A percentile compares a stretch with the other conserved stretches of the same genome.
Conservation (phyloP, 2,797 vertebrate genomes). For the Mormyrus proboscirostris region DNA sequence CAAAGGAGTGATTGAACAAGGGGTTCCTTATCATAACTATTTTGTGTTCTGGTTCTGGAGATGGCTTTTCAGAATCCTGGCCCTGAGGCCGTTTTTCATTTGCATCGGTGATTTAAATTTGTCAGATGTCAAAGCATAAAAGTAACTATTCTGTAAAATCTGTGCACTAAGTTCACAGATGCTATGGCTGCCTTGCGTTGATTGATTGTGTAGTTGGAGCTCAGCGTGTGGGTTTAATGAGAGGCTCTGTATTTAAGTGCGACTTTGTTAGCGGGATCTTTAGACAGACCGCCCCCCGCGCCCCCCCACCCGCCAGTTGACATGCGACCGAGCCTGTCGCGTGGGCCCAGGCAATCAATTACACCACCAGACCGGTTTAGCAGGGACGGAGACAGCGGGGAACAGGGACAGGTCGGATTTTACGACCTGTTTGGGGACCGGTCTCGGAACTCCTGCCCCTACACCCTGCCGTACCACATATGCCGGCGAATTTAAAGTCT, state of each 20-base stretch:
- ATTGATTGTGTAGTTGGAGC: background rate
- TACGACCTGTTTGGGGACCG: constrained; percentile 75
- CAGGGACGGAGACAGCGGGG: constrained; percentile 53
- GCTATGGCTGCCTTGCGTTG: background rate
- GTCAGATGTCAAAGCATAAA: background rate
- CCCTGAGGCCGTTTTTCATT: background rate
- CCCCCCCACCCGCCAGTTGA: background rate
- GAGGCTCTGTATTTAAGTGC: background rate
- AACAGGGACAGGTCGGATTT: constrained; percentile 63
- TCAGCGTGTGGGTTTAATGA: background rate
- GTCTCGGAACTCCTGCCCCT: constrained; percentile 53
- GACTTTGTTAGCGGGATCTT: background rate
- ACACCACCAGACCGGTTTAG: constrained; percentile 40
- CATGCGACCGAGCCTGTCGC: background rate
- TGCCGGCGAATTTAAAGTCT: constrained; percentile 69
- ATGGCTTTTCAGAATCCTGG: background rate
- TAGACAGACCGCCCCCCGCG: background rate
- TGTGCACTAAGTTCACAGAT: background rate
- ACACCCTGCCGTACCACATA: constrained; percentile 69
- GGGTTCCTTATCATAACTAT: background rate
- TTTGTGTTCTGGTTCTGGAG: background rate
- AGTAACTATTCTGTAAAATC: background rate
- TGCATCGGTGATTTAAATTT: background rate
- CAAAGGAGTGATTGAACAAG: background rate
- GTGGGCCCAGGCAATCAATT: background rate